Conservation (phyloP, 2,113 vertebrate species). For the Bucco capensis region DNA sequence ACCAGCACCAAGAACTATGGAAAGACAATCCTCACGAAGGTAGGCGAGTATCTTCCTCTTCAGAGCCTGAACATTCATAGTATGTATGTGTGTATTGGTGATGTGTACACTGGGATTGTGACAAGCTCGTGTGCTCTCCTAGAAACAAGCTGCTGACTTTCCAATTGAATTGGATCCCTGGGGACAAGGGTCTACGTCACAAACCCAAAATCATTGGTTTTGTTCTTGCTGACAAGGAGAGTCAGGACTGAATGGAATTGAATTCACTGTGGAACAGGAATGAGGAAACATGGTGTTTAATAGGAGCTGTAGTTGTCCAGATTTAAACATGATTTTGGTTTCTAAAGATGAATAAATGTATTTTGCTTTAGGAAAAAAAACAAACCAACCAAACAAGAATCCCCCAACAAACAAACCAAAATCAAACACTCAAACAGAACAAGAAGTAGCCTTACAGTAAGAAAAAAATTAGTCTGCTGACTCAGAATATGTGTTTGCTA, state of each 20-base stretch:
- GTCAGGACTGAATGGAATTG: neutral
- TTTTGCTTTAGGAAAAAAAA: neutral
- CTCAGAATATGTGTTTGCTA: neutral
- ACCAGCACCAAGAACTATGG: constrained; percentile 99
- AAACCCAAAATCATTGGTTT: neutral
- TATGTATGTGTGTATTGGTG: accelerated
- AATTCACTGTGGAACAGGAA: neutral
- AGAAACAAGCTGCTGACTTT: neutral
- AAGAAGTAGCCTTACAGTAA: neutral
- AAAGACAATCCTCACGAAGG: constrained; percentile 99
- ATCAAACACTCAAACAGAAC: neutral
- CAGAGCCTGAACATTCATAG: accelerated
- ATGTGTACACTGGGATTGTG: neutral
- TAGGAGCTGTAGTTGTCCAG: neutral
- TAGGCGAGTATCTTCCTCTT: constrained; percentile 34
- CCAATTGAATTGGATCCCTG: neutral
- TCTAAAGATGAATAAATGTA: neutral
- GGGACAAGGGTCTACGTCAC: neutral
- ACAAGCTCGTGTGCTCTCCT: neutral
- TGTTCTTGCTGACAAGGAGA: neutral
- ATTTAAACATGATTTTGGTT: neutral
- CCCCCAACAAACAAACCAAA: neutral
- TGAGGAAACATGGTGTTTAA: neutral
- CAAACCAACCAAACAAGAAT: neutral
- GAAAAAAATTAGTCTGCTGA: neutral